phyloP scores from a whole-genome alignment of 2,888 invertebrate species.

The Lasioglossum villosulum region DNA sequence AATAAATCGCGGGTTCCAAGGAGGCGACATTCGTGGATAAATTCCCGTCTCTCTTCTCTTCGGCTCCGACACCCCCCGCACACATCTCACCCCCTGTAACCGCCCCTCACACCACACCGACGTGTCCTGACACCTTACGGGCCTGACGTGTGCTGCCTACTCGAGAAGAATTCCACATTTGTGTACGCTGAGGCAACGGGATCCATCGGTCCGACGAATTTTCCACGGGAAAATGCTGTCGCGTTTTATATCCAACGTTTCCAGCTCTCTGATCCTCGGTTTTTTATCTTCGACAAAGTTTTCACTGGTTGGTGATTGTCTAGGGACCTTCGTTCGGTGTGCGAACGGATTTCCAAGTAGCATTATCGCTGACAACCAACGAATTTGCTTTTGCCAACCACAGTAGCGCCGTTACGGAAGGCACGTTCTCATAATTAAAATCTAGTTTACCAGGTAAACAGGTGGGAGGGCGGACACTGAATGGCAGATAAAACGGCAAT shows the following conservation, averaged over 20 bases:
- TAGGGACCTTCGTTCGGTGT: too few relatives aligned
- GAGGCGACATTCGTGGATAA: constrained; percentile 67
- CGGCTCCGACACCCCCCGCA: constrained; percentile 21
- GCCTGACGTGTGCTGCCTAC: constrained; percentile 64
- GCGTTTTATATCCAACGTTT: background rate
- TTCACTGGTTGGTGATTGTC: too few relatives aligned
- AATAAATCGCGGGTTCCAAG: constrained; percentile 72
- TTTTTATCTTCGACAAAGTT: background rate
- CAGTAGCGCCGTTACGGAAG: background rate
- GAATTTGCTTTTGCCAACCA: background rate
- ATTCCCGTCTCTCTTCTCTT: constrained; percentile 55
- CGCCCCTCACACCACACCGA: background rate
- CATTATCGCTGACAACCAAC: background rate
- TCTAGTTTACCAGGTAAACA: constrained; percentile 31
- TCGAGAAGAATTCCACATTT: constrained; percentile 60
- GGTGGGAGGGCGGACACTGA: background rate
- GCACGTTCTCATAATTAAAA: constrained; percentile 34
- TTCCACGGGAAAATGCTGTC: constrained; percentile 22
- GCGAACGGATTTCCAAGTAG: background rate
- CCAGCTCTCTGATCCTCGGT: background rate
- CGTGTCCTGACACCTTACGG: constrained; percentile 49
- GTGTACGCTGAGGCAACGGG: constrained; percentile 39
- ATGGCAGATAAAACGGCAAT: background rate
- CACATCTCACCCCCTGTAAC: background rate
- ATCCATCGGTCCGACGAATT: constrained; percentile 45